Evolutionary conservation across 1,140 invertebrate species (phyloP).

Genomic region (Nomia melanderi): DNA sequence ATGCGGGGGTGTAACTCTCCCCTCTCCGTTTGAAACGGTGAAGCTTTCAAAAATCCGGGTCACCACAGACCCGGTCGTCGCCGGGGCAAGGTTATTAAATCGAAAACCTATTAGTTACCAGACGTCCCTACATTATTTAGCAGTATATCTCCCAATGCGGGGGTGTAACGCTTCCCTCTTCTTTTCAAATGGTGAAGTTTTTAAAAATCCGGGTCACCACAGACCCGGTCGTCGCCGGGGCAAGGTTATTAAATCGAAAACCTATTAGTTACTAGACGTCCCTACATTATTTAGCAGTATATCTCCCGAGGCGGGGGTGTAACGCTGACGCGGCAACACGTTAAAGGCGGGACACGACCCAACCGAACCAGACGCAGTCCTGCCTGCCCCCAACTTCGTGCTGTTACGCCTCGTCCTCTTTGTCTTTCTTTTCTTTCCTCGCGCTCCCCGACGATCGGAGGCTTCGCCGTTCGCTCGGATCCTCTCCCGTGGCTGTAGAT

Average conservation of each 20-base stretch:
- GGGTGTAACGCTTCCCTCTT: constrained; percentile 75
- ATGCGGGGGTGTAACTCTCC: constrained; percentile 71
- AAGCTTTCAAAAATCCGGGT: too few species aligned
- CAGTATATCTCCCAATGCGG: constrained; percentile 73
- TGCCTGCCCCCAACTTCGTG: not conserved
- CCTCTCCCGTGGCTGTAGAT: not conserved
- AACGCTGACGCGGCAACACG: constrained; percentile 78
- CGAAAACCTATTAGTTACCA: too few species aligned
- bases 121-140: constrained; percentile 66
- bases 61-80: too few species aligned
- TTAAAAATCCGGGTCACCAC: too few species aligned
- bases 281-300: constrained; percentile 75
- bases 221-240: too few species aligned
- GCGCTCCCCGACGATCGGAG: not conserved
- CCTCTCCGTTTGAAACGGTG: too few species aligned
- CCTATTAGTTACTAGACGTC: not conserved
- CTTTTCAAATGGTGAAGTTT: too few species aligned
- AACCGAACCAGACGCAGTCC: constrained; percentile 56
- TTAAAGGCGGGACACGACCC: constrained; percentile 76
- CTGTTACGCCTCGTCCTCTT: constrained; percentile 1
- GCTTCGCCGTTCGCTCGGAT: too few species aligned
- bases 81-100: too few species aligned
- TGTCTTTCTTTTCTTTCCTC: constrained; percentile 30
- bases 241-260: not conserved
- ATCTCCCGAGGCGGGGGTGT: constrained; percentile 71